Evolutionary conservation across 2,113 vertebrate genomes (phyloP), one percentile per base, ranked within the genome.

Genomic region (Donacobius atricapilla): DNA sequence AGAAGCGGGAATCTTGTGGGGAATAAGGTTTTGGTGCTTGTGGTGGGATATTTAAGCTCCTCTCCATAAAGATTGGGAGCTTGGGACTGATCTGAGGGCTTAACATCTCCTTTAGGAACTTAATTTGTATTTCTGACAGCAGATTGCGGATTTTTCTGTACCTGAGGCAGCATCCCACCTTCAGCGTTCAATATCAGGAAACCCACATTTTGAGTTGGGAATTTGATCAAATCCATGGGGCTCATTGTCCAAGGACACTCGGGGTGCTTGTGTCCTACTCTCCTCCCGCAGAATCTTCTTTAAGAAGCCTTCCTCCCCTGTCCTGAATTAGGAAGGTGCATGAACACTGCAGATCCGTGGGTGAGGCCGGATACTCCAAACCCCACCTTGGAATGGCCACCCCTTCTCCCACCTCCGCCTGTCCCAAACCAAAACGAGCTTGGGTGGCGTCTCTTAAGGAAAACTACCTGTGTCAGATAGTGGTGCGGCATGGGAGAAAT

Each of bases 201-300:
- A 60, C 3, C 9, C 20, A 14, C 15, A 33, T 64, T 89, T 77
- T 0, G 1, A 63, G 60, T 16, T 3, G 2, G 21, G 12, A 76
- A 24, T 42, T 39, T 31, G n/a, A 51, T 68, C 57, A 80, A 31
- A 83, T 33, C 54, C 19, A 3, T 22, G 5, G 39, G 1, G 1
- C 48, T 40, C 37, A 14, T 24, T 42, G 25, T 21, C 22, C 30
- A 39, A 64, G 28, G 58, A 68, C 40, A 18, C 24, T 27, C 9
- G 35, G 15, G 4, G 12, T 75, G n/a, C 14, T 17, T 15, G 7
- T 31, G n/a, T 4, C n/a, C n/a, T 35, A 0, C 8, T 60, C 35
- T 88, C 17, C 9, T 73, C 66, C 56, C 5, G 0, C 4, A 30
- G 33, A 13, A 42, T n/a, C 27, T 51, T 30, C 35, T 69, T 31